Evolutionary conservation across 2,888 invertebrate species (phyloP), one percentile per base, ranked within the genome.

Genomic region (Laothoe populi): DNA sequence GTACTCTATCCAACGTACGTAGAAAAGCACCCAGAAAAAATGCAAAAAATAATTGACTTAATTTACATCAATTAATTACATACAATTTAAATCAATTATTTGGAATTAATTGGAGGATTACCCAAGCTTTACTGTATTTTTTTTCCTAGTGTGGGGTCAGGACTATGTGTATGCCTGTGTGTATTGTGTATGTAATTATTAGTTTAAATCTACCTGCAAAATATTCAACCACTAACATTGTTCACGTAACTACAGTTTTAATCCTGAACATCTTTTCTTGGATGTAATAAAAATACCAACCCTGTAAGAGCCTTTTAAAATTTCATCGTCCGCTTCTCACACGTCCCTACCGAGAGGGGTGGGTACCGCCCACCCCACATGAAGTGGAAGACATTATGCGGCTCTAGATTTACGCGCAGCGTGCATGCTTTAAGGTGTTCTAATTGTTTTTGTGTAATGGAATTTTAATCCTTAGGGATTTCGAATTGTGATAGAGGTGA

Each of bases 261-360:
- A 45, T 13, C 38, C 46, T 24, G 26, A 40, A 46, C 44, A 45
- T 62, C 38, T 49, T 62, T 57, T 59, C 26, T 46, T 57, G 23
- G 45, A 60, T 57, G 42, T 60, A 60, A 63, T 57, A 63, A 45
- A 59, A 63, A 83, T 81, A 79, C 77, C 78, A 79, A 76, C 75
- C 77, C 69, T 65, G 71, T 78, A 75, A 80, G 74, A 81, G 79
- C 81, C 78, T 83, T 85, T 88, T 84, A 87, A 86, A 86, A 82
- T 86, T 87, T 86, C 83, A 88, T 81, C 79, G 77, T 72, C 71
- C 72, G 69, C 72, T 73, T 65, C 48, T n/a, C 26, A n/a, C 44
- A 4, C 40, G 21, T n/a, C 35, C 61, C 21, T 11, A 8, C 31
- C 19, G 10, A 3, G 10, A 19, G 53, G 19, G 11, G 16, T 19